Base-by-base conservation (phyloP, 2,888 invertebrate species). In the Lepidonotus clava region DNA sequence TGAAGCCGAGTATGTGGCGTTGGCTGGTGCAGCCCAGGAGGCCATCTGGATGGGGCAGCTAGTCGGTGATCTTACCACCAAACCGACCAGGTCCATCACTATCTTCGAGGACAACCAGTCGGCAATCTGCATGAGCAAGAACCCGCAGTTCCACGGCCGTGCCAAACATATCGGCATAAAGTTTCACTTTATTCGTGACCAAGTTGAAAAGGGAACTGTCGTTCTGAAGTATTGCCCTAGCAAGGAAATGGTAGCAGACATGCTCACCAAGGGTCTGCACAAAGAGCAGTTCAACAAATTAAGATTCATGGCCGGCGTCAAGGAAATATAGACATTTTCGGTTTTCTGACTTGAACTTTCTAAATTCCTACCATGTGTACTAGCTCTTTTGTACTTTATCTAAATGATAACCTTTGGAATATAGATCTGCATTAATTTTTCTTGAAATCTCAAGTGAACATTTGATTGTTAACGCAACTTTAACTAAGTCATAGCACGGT, bases 1-100 rank as follows among this genome's bases (percentile, higher is more conserved):
- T 5, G 93, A 93, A 89, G 91, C 93, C 0, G 92, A 94, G 88
- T 92, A 92, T 87, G 87, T 93, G 1, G 92, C 93, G 2, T 86
- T 93, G 1, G 67, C 87, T 56, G 41, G 66, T n/a, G 88, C 89
- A 28, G 66, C 87, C 11, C 84, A 90, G 84, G 90, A 90, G 83
- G 88, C 87, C 18, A 83, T 88, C 34, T 90, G 89, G 89, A 34
- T 88, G 66, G 28, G 77, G 14, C 87, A 88, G 71, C 86, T 90
- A 21, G 21, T 85, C 38, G 71, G 24, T 24, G 87, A 83, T 14
- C 41, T 83, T 8, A 41, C 1, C 28, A n/a, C 14, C 28, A 28
- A n/a, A n/a, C 5, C 87, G 86, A 86, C 84, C n/a, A n/a, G 28
- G 34, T n/a, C 84, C 5, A 80, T 80, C 8, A 18, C 34, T 24